Base-by-base conservation (phyloP, 2,797 vertebrate species). In the Urophycis tenuis region DNA sequence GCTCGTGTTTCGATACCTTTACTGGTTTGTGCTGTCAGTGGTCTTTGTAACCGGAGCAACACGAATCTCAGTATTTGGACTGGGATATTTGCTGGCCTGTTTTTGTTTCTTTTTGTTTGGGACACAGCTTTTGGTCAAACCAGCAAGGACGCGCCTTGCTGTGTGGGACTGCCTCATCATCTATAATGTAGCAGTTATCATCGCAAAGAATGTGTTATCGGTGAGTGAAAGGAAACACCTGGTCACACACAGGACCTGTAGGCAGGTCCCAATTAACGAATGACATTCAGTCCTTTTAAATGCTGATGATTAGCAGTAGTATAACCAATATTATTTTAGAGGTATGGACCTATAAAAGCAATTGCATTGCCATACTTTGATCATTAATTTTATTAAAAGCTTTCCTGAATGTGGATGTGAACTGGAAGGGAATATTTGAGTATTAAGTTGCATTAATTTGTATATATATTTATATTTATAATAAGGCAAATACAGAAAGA, bases 121-220 rank as follows among this genome's bases (percentile, higher is more conserved):
- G 67, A 95, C 93, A 0, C 32, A 85, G 74, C 89, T 98, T 45
- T 85, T 98, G 82, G 90, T 93, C 83, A 96, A 95, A 84, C 88
- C 89, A 0, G 92, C 92, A 0, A 92, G 79, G 8, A 90, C 93
- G 0, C 94, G 95, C 12, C 94, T 99, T 0, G 85, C 90, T 36
- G 89, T 97, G 77, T 99, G 97, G 97, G 97, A 99, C 90, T 98
- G 96, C 83, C 95, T 99, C 85, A 96, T 99, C 84, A 95, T 98
- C 78, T 99, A 99, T 87, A 98, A 95, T 0, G 91, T 98, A 82
- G 94, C 94, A 0, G 95, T 99, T 84, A 95, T 99, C 82, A 77
- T 99, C 83, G 94, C 96, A 73, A 99, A 98, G 83, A 99, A 97
- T 81, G 89, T 95, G 86, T 89, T 99, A 2, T 97, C 97, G 81